These are phyloP conservation scores for Actinernus sp. DNA, from an alignment of 92 coral and sea anemone genomes.

Conservation along the genomic window DNA sequence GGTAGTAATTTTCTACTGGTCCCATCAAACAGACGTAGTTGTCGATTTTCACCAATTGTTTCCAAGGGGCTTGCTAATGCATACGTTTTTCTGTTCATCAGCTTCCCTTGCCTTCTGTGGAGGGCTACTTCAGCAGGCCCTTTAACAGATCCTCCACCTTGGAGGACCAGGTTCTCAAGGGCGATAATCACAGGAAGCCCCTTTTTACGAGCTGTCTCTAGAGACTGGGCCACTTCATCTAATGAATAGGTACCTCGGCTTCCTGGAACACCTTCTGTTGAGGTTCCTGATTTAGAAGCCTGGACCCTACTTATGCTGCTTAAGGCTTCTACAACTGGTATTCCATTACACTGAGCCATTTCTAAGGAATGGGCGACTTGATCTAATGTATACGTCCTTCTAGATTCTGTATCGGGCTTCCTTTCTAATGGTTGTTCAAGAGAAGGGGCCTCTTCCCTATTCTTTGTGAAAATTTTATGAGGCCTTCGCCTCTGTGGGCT, in stretches of 20 bases:
- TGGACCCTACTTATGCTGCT: conserved; percentile 57
- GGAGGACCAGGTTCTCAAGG: conserved; percentile 48
- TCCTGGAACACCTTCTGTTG: conserved; percentile 5
- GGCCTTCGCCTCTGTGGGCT: not conserved
- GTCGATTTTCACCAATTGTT: conserved; percentile 78
- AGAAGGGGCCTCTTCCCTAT: not conserved
- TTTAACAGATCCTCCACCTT: conserved; percentile 7
- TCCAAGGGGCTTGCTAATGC: conserved; percentile 91
- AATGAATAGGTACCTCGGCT: conserved; percentile 84
- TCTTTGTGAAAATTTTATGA: not conserved
- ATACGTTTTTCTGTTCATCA: conserved; percentile 83
- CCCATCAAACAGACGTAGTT: conserved; percentile 79
- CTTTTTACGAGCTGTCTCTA: conserved; percentile 85
- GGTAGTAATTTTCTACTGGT: conserved; percentile 63
- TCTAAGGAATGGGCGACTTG: conserved; percentile 86
- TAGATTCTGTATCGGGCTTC: conserved; percentile 13
- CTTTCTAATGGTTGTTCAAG: not conserved
- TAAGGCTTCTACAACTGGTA: conserved; percentile 81
- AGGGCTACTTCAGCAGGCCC: conserved; percentile 61
- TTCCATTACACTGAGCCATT: conserved; percentile 84
- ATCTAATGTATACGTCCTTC: conserved; percentile 90
- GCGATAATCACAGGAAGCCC: conserved; percentile 88
- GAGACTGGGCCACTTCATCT: conserved; percentile 80
- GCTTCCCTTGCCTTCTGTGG: conserved; percentile 74
- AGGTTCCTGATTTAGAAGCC: not conserved